phyloP scores from a whole-genome alignment of 92 coral and sea anemone species.

The Diadumene lineata region DNA sequence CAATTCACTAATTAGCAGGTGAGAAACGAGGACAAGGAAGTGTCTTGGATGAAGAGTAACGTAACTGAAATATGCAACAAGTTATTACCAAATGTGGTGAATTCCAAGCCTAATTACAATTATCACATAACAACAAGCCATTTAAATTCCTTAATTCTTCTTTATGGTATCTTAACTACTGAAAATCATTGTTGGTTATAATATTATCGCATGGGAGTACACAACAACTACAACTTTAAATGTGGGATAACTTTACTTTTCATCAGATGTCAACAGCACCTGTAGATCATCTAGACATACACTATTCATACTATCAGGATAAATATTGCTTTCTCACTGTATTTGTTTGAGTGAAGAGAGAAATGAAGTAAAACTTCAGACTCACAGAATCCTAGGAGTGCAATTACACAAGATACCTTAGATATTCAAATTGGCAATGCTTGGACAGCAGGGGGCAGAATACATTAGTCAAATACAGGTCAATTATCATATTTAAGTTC shows the following conservation, averaged over 20 bases:
- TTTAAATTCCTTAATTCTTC: too few relatives aligned
- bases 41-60: background rate
- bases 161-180: too few relatives aligned
- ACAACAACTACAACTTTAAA: background rate
- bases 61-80: slow-evolving; percentile 6
- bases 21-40: background rate
- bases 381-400: background rate
- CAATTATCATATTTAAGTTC: background rate
- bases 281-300: background rate
- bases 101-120: background rate
- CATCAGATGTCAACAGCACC: background rate
- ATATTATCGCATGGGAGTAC: background rate
- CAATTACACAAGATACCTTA: background rate
- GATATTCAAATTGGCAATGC: background rate
- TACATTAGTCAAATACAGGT: slow-evolving; percentile 3
- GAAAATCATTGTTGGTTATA: background rate
- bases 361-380: background rate
- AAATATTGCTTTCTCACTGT: background rate
- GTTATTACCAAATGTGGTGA: background rate
- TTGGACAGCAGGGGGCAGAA: background rate
- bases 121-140: background rate
- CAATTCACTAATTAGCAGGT: background rate
- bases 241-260: background rate
- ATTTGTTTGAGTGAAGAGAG: background rate
- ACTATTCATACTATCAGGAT: background rate